phyloP scores from a whole-genome alignment of 2,888 invertebrate species.

The Synanthedon andrenaeformis region DNA sequence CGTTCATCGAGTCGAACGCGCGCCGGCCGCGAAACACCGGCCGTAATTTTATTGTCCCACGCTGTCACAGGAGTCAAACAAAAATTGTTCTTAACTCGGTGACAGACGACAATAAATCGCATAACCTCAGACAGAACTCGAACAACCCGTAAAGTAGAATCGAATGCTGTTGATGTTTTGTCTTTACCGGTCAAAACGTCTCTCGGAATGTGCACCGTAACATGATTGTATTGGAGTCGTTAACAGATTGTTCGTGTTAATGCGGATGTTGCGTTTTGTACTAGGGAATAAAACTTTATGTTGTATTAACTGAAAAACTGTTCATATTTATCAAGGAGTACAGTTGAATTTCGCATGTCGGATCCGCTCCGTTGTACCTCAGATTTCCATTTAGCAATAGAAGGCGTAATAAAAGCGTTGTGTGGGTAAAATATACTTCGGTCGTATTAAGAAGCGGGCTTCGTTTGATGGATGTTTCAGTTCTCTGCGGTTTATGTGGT shows the following conservation, averaged over 20 bases:
- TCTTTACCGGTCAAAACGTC: conserved; percentile 17
- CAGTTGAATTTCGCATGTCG: conserved; percentile 24
- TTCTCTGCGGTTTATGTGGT: conserved; percentile 40
- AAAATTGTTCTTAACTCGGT: conserved; percentile 46
- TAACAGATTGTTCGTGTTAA: conserved; percentile 41
- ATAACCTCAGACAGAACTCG: conserved; percentile 24
- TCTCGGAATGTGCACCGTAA: conserved; percentile 55
- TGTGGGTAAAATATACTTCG: conserved; percentile 41
- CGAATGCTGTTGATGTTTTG: conserved; percentile 55
- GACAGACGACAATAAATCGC: conserved; percentile 37
- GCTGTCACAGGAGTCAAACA: conserved; percentile 26
- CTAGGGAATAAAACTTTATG: conserved; percentile 20
- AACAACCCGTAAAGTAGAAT: conserved; percentile 43
- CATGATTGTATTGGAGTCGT: conserved; percentile 42
- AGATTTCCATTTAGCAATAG: conserved; percentile 43
- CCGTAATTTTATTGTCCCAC: conserved; percentile 59
- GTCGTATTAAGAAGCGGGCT: conserved; percentile 51
- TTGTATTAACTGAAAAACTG: conserved; percentile 24
- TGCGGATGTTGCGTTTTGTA: conserved; percentile 45
- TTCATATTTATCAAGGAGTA: conserved; percentile 25
- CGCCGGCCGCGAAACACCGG: conserved; percentile 48
- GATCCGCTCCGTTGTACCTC: conserved; percentile 1
- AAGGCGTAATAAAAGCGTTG: conserved; percentile 23
- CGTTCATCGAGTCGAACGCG: conserved; percentile 53
- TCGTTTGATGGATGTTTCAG: conserved; percentile 55